These are phyloP conservation scores for Grammomys surdaster DNA, from an alignment of 2,113 vertebrate species.

Conservation along the genomic window DNA sequence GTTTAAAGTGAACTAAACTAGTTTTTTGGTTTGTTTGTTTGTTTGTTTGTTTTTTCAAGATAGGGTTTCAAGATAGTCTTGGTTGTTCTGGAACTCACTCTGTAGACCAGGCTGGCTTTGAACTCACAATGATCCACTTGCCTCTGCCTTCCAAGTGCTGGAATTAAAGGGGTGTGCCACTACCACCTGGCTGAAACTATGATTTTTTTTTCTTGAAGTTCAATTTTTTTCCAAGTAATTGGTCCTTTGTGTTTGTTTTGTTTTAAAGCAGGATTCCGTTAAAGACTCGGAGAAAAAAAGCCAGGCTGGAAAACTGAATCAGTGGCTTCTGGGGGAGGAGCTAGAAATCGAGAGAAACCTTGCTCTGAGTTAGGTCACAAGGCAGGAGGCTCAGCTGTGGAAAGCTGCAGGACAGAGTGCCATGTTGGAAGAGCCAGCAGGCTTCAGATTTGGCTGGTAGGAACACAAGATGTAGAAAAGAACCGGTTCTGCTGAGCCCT, in stretches of 20 bases:
- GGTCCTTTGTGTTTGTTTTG: background rate
- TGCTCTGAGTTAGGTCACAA: background rate
- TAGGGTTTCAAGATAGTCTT: background rate
- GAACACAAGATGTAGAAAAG: background rate
- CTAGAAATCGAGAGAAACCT: background rate
- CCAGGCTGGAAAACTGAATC: background rate
- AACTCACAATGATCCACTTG: background rate
- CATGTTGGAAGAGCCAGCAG: background rate
- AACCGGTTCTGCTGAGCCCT: background rate
- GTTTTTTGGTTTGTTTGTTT: background rate
- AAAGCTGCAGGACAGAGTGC: background rate
- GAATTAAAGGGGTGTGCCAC: background rate
- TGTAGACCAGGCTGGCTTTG: background rate
- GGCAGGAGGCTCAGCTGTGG: background rate
- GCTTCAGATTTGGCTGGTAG: background rate
- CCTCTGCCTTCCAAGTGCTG: background rate
- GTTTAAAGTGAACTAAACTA: slow-evolving; percentile 63
- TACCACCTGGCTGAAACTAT: slow-evolving; percentile 33
- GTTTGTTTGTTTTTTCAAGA: background rate
- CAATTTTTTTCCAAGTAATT: slow-evolving; percentile 31
- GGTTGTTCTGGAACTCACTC: background rate
- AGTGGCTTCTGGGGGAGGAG: too few relatives aligned
- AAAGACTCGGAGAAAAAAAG: background rate
- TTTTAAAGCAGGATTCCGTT: background rate
- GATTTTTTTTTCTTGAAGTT: slow-evolving; percentile 51